phyloP scores from a whole-genome alignment of 92 coral and sea anemone species.

The Phymanthus crucifer region DNA sequence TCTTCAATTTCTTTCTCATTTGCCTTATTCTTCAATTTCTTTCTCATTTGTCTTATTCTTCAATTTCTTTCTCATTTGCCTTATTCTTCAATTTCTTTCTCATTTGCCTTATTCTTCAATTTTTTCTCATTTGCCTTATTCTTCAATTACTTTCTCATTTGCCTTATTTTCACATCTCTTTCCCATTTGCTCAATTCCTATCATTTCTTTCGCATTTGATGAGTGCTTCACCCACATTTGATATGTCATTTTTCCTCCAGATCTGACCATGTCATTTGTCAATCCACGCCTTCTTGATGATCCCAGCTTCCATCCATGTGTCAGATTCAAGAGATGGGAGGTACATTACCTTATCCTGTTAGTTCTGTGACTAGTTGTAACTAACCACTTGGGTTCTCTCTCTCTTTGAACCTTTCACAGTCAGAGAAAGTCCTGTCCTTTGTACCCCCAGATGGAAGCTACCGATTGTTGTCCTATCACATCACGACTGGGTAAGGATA shows the following conservation, averaged over 20 bases:
- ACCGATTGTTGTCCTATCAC: constrained; percentile 82
- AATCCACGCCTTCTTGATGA: constrained; percentile 93
- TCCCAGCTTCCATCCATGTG: constrained; percentile 98
- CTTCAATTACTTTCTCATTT: too few relatives aligned
- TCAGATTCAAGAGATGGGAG: constrained; percentile 96
- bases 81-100: too few relatives aligned
- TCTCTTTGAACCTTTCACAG: constrained; percentile 39
- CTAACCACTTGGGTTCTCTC: not conserved
- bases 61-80: too few relatives aligned
- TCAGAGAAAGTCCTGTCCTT: constrained; percentile 81
- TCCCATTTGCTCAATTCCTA: too few relatives aligned
- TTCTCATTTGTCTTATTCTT: not conserved
- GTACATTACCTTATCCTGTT: constrained; percentile 37
- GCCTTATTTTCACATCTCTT: too few relatives aligned
- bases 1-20: too few relatives aligned
- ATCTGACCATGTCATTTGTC: constrained; percentile 83
- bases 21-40: too few relatives aligned
- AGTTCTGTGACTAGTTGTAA: not conserved
- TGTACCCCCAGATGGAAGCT: constrained; percentile 98
- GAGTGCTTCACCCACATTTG: not conserved
- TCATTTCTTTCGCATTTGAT: too few relatives aligned
- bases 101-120: too few relatives aligned
- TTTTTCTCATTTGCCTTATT: too few relatives aligned
- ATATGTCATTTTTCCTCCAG: constrained; percentile 32
- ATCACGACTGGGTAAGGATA: constrained; percentile 89